Evolutionary conservation across 2,888 invertebrate species (phyloP).

Genomic region (Vandiemenella viatica): DNA sequence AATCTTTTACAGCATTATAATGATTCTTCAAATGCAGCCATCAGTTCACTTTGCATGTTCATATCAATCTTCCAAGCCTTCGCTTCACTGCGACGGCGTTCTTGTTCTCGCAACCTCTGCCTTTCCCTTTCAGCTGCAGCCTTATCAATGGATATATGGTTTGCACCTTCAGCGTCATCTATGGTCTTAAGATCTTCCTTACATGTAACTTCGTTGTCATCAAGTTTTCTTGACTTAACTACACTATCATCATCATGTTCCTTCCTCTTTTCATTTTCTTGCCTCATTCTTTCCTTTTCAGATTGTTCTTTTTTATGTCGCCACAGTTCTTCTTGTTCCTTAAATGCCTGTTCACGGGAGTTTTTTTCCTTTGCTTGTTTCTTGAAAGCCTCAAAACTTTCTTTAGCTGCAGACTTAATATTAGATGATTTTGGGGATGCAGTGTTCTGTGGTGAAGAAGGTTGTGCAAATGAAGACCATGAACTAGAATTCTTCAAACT

Average conservation of each 20-base stretch:
- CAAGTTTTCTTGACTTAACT: constrained; percentile 33
- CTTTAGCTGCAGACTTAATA: constrained; percentile 56
- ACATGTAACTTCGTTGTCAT: constrained; percentile 25
- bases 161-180: constrained; percentile 26
- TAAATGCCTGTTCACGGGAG: constrained; percentile 41
- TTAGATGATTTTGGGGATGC: constrained; percentile 28
- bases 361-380: constrained; percentile 87
- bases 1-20: constrained; percentile 36
- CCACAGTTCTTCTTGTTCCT: constrained; percentile 67
- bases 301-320: constrained; percentile 54
- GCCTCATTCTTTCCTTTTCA: constrained; percentile 55
- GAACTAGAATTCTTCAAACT: constrained; percentile 81
- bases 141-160: constrained; percentile 27
- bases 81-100: constrained; percentile 82
- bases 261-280: constrained; percentile 55
- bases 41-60: constrained; percentile 97
- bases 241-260: constrained; percentile 64
- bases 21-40: constrained; percentile 95
- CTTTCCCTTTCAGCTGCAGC: constrained; percentile 56
- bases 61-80: constrained; percentile 94
- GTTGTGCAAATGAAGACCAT: constrained; percentile 80
- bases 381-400: constrained; percentile 70
- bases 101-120: constrained; percentile 73
- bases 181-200: constrained; percentile 26
- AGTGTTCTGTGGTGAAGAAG: constrained; percentile 38